Percentiles rank a stretch among this genome's conserved stretches.
These are phyloP conservation scores for Diuraphis noxia DNA, from an alignment of 1,140 invertebrate genomes.

Conservation along the genomic window DNA sequence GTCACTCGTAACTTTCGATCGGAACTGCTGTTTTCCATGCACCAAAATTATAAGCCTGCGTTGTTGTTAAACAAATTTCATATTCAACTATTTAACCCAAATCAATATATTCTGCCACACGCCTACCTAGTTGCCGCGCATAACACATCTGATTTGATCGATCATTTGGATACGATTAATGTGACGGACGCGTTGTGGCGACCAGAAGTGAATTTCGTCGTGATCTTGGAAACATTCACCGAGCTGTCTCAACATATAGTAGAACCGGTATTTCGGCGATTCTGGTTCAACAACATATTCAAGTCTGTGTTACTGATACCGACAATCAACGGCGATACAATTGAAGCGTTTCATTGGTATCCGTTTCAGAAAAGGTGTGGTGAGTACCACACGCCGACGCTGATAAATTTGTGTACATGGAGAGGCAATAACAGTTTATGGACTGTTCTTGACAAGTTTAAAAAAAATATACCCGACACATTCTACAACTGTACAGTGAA, in stretches of 20 bases:
- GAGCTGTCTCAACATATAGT: not conserved
- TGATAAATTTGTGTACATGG: not conserved
- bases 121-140: not conserved
- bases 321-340: not conserved
- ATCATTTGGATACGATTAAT: slow-evolving; percentile 22
- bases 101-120: not conserved
- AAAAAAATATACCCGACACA: not conserved
- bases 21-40: not conserved
- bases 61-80: not conserved
- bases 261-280: not conserved
- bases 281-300: not conserved
- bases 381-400: not conserved
- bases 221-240: not conserved
- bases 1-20: not conserved
- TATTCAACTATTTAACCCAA: not conserved
- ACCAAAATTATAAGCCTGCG: not conserved
- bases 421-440: not conserved
- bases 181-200: slow-evolving; percentile 4
- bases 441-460: not conserved
- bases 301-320: slow-evolving; percentile 5
- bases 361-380: slow-evolving; percentile 15
- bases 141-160: not conserved
- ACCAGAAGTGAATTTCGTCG: not conserved
- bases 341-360: slow-evolving; percentile 1
- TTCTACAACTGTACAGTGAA: not conserved